Percentiles rank a stretch among this genome's conserved stretches.
phyloP scores from a whole-genome alignment of 2,888 invertebrate species.

The Phyto melanocephala region DNA sequence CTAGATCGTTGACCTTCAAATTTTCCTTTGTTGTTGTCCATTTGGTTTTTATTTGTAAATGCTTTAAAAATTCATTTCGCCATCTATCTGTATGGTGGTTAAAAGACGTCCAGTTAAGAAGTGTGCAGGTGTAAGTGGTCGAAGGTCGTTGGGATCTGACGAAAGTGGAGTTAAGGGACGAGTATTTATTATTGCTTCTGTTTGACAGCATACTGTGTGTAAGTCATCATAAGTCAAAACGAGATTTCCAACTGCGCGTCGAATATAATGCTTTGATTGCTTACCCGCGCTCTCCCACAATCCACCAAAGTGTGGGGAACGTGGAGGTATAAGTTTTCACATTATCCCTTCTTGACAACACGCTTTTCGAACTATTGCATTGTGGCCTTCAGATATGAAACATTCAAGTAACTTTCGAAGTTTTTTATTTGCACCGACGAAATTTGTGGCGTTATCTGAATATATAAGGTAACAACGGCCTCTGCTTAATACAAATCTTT shows the following conservation, averaged over 20 bases:
- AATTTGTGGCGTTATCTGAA: slow-evolving; percentile 60
- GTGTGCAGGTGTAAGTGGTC: slow-evolving; percentile 59
- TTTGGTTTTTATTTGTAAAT: slow-evolving; percentile 17
- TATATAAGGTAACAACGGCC: slow-evolving; percentile 48
- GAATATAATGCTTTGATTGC: slow-evolving; percentile 45
- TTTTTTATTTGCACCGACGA: slow-evolving; percentile 55
- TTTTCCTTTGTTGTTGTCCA: slow-evolving; percentile 12
- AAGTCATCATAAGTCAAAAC: slow-evolving; percentile 39
- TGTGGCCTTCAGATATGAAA: too few species aligned
- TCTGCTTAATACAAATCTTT: slow-evolving; percentile 50
- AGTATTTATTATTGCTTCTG: slow-evolving; percentile 70
- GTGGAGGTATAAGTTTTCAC: slow-evolving; percentile 59
- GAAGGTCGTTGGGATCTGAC: slow-evolving; percentile 64
- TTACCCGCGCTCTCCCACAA: slow-evolving; percentile 59
- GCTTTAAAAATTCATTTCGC: slow-evolving; percentile 44
- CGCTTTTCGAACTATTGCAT: slow-evolving; percentile 4
- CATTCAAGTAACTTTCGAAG: too few species aligned
- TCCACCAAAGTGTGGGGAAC: slow-evolving; percentile 54
- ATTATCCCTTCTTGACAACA: slow-evolving; percentile 33
- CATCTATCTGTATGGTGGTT: slow-evolving; percentile 36
- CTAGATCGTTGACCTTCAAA: slow-evolving; percentile 1
- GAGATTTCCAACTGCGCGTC: slow-evolving; percentile 30
- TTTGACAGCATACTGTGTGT: slow-evolving; percentile 51
- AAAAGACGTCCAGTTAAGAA: slow-evolving; percentile 57
- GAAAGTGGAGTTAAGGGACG: slow-evolving; percentile 68